Base-by-base conservation (phyloP, 2,888 invertebrate species). In the Pollenia amentaria region DNA sequence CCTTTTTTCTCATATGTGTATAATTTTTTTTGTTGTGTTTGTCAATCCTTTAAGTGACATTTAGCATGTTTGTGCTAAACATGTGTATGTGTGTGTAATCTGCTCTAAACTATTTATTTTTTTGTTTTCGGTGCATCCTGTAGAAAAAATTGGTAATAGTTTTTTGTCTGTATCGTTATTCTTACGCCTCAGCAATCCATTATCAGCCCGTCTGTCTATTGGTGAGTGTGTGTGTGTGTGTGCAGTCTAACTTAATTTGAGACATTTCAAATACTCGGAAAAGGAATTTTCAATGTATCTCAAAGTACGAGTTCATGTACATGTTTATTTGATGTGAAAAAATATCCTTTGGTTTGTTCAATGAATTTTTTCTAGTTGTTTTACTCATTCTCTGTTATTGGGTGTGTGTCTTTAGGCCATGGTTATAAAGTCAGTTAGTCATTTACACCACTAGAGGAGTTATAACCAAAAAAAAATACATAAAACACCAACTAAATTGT, bases 161-260 rank as follows among this genome's bases (percentile, higher is more conserved):
- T 79, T 79, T 82, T 77, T 80, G 7, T 11, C 38, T 75, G n/a
- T 21, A 46, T 4, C 14, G 44, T 78, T 60, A 40, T 67, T 44
- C 73, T 53, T 65, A 70, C 81, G 82, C 82, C 82, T 65, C 57
- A 83, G 51, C 70, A 46, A 67, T 38, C 14, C 16, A 62, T 18
- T 48, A 38, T 16, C 16, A 4, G 44, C 38, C n/a, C 55, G 46
- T 67, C 89, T 42, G 29, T 1, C 1, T 18, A 29, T 29, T 29
- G 29, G 4, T 29, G 6, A 29, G 10, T 16, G n/a, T 29, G 16
- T 46, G 6, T 53, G 14, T 44, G 7, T 53, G 38, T 64, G 44
- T 82, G 78, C 76, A 77, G 84, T 91, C 91, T 92, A 92, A 92
- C 92, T 92, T 92, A 92, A 92, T 92, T 92, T 91, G 92, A 91